Percentiles rank a stretch among this genome's conserved stretches.
These are phyloP conservation scores for Muraenolepis orangiensis DNA, from an alignment of 2,797 vertebrate species.

Conservation along the genomic window DNA sequence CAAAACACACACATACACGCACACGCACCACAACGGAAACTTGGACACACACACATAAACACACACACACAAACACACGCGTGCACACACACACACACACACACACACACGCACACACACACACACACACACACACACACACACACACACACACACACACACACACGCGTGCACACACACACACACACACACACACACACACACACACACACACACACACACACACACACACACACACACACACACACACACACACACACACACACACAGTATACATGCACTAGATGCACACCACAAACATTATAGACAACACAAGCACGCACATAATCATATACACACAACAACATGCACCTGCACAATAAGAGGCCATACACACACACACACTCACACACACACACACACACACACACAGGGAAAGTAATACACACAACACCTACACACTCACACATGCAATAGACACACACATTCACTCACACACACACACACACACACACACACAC, in stretches of 20 bases:
- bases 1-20: constrained; percentile 37
- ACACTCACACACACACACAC: too few relatives aligned
- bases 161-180: constrained; percentile 4
- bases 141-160: constrained; percentile 2
- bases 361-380: constrained; percentile 14
- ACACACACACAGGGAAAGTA: too few relatives aligned
- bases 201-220: constrained; percentile 7
- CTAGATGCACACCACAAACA: too few relatives aligned
- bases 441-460: constrained; percentile 16
- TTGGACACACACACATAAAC: constrained; percentile 20
- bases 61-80: too few relatives aligned
- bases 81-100: too few relatives aligned
- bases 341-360: constrained; percentile 69
- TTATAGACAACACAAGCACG: not conserved
- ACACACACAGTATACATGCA: too few relatives aligned
- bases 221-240: constrained; percentile 6
- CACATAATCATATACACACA: constrained; percentile 21
- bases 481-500: not conserved
- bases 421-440: constrained; percentile 40
- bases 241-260: constrained; percentile 23
- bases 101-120: too few relatives aligned
- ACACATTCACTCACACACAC: constrained; percentile 10
- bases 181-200: not conserved
- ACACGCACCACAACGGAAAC: too few relatives aligned
- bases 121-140: constrained; percentile 2